Evolutionary conservation across 2,888 invertebrate species (phyloP).

Genomic region (Poecilobothrus nobilitatus): DNA sequence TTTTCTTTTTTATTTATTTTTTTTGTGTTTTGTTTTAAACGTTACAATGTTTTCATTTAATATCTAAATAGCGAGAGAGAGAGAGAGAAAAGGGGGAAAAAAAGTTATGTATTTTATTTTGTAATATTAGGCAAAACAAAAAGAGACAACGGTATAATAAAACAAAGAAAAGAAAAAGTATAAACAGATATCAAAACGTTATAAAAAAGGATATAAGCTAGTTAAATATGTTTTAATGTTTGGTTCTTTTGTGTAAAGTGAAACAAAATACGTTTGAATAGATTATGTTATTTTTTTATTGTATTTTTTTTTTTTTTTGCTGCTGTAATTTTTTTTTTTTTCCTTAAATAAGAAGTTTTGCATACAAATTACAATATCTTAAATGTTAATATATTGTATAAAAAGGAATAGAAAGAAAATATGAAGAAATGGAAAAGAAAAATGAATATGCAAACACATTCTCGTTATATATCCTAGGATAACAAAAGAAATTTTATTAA

Average conservation of each 20-base stretch:
- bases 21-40: not conserved
- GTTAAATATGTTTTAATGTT: too few species aligned
- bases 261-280: not conserved
- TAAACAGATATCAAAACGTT: too few species aligned
- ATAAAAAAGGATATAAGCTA: not conserved
- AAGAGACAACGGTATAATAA: not conserved
- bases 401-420: too few species aligned
- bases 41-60: constrained; percentile 3
- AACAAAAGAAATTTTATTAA: too few species aligned
- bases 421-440: too few species aligned
- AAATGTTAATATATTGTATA: too few species aligned
- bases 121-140: not conserved
- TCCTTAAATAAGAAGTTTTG: not conserved
- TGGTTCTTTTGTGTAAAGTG: not conserved
- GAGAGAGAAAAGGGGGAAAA: not conserved
- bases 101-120: not conserved
- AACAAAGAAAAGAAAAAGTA: not conserved
- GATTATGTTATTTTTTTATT: not conserved
- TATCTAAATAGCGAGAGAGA: not conserved
- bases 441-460: too few species aligned
- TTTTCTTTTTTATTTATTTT: not conserved
- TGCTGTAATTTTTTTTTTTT: not conserved
- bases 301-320: not conserved
- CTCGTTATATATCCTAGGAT: too few species aligned
- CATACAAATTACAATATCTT: not conserved